Base-by-base conservation (phyloP, 2,888 invertebrate genomes). In the Clanis bilineata region DNA sequence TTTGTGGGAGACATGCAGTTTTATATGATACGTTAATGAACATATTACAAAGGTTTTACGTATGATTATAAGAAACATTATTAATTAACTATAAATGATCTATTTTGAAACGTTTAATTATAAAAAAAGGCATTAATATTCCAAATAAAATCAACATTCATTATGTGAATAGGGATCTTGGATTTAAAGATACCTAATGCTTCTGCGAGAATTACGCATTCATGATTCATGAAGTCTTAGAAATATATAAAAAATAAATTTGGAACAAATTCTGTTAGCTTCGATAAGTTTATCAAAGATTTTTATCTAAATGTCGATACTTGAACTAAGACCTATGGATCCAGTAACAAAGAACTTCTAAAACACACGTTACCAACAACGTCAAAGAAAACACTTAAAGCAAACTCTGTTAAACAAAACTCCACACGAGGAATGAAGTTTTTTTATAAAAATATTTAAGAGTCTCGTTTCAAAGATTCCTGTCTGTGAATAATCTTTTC, bases 401-500 rank as follows among this genome's bases (percentile, higher is more conserved):
- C 22, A 25, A 22, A 45, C 18, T 51, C 15, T 51, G 51, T 51
- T 51, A 28, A 28, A 51, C 28, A 51, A 51, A 51, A 51, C 47
- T 51, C 32, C 45, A n/a, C 23, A 25, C 23, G 23, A 45, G 45
- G 47, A 47, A 32, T 38, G 38, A 47, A 58, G 25, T 28, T 47
- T 51, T n/a, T 23, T 4, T 51, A 28, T 36, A 51, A 39, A 51
- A 56, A 25, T 38, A 45, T 41, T 28, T 36, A 59, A 56, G 45
- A 56, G 28, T 39, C 60, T 56, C 25, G n/a, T 56, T 54, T 47
- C 36, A 28, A 43, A 57, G 47, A 58, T 56, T 22, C 44, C 18
- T 41, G 23, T 51, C 25, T 32, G 43, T 44, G 22, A 39, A 59
- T 59, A 55, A 57, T 57, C 32, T 57, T 59, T 62, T 55, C 39